Conservation (phyloP, 2,113 vertebrate genomes). For the Willisornis vidua region DNA sequence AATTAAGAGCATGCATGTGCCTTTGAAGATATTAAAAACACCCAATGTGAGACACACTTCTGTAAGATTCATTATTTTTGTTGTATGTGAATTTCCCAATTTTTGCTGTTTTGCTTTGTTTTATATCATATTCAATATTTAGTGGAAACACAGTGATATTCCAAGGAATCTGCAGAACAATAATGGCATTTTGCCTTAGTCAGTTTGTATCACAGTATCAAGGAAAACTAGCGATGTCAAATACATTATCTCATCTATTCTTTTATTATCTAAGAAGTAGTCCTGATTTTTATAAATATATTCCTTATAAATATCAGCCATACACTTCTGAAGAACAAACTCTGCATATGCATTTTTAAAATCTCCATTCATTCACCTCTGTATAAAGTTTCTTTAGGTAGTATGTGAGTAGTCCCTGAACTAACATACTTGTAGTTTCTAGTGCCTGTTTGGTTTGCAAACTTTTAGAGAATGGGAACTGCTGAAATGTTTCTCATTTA, state of each 20-base stretch:
- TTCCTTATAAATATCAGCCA: background rate
- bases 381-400: background rate
- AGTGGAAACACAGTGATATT: background rate
- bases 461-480: background rate
- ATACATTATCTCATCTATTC: background rate
- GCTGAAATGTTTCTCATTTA: background rate
- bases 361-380: background rate
- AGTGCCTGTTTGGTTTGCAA: background rate
- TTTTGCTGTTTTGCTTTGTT: background rate
- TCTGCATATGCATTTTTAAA: background rate
- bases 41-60: background rate
- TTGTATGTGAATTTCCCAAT: background rate
- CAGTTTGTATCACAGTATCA: background rate
- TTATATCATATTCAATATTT: background rate
- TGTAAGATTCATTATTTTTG: background rate
- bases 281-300: background rate
- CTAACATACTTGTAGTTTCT: background rate
- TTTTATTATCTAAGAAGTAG: background rate
- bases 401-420: background rate
- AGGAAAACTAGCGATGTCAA: background rate
- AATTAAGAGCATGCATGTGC: background rate
- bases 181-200: background rate
- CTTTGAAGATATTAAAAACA: background rate
- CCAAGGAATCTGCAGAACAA: background rate
- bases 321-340: background rate